These are phyloP conservation scores for Axinella damicornis DNA, from an alignment of 37 sponge, comb jelly and placozoan genomes.

Conservation along the genomic window DNA sequence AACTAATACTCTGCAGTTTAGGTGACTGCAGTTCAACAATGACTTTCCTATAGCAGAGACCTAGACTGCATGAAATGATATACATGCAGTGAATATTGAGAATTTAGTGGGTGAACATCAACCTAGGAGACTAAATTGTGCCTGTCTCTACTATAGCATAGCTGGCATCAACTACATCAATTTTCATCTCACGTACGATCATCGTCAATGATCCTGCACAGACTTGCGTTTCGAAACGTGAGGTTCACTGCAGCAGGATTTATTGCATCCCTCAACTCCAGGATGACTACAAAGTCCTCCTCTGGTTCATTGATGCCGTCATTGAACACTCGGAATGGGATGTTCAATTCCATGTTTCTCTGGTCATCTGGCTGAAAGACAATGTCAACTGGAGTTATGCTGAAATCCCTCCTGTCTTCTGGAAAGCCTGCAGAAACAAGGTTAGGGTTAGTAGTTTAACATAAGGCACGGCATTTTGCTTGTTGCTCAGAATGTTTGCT, in stretches of 20 bases:
- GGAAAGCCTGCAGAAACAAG: no score
- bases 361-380: constrained; percentile 9
- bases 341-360: background rate
- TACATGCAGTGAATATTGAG: no score
- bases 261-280: constrained; percentile 2
- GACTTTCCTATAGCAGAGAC: no score
- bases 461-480: no score
- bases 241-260: background rate
- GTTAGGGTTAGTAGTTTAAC: no score
- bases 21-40: no score
- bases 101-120: no score
- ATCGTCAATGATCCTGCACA: constrained; percentile 18
- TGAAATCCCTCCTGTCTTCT: constrained; percentile 1
- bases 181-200: constrained; percentile 20
- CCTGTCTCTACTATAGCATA: background rate
- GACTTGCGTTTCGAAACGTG: background rate
- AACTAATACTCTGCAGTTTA: no score
- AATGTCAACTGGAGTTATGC: background rate
- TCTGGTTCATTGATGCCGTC: constrained; percentile 16
- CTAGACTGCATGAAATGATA: no score
- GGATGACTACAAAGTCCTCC: constrained; percentile 6
- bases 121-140: no score
- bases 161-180: background rate
- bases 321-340: background rate
- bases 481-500: no score